Evolutionary conservation across 2,797 vertebrate genomes (phyloP).

Genomic region (Syngnathus acus): DNA sequence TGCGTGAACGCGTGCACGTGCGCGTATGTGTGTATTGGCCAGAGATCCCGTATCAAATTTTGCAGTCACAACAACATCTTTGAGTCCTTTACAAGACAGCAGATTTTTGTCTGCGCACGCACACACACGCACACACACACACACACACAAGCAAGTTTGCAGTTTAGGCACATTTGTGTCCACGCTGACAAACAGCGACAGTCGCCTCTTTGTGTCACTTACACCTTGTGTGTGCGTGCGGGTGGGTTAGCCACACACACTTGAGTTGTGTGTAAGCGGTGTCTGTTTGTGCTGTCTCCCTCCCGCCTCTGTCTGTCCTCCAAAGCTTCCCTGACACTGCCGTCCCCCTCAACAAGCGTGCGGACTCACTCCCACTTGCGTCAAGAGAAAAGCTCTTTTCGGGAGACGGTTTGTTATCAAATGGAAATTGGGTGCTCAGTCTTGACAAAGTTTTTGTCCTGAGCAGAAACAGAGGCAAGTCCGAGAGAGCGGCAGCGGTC

Average conservation of each 20-base stretch:
- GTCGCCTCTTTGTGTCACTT: conserved; percentile 5
- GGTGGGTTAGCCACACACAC: neutral
- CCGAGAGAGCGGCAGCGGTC: no score
- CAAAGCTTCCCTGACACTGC: conserved; percentile 12
- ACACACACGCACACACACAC: conserved; percentile 9
- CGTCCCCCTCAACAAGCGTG: neutral
- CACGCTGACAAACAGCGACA: neutral
- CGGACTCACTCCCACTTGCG: neutral
- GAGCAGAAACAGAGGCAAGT: no score
- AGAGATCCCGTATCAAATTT: conserved; percentile 60
- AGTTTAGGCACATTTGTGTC: conserved; percentile 6
- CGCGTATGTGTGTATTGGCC: neutral
- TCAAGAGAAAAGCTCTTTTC: no score
- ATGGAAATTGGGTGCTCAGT: no score
- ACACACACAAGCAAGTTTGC: conserved; percentile 7
- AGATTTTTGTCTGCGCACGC: conserved; percentile 38
- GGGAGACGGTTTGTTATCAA: no score
- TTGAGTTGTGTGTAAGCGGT: neutral
- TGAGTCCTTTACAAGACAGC: conserved; percentile 50
- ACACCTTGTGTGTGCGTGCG: neutral
- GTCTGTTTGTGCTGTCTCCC: neutral
- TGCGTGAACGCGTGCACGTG: neutral
- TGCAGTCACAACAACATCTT: conserved; percentile 60
- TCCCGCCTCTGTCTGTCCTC: conserved; percentile 37
- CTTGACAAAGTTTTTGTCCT: no score